Percentiles rank a stretch among this genome's conserved stretches.
phyloP scores from a whole-genome alignment of 2,888 invertebrate species.

The Druceiella hillmani region DNA sequence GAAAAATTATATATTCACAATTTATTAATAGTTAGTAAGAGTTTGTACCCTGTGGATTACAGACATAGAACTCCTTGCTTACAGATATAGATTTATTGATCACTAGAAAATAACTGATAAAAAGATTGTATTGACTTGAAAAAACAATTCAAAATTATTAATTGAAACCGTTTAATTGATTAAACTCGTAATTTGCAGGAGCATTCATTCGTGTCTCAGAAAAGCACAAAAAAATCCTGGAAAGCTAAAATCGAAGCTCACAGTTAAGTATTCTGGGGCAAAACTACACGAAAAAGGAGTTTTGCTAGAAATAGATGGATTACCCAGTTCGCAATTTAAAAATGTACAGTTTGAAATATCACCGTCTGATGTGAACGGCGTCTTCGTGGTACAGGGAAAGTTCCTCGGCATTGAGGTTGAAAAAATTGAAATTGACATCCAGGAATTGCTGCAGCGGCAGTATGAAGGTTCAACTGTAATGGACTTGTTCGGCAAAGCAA shows the following conservation, averaged over 20 bases:
- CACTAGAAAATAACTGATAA: no score
- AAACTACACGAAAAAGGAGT: constrained; percentile 68
- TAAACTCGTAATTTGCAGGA: no score
- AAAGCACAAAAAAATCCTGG: constrained; percentile 24
- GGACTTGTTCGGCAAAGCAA: constrained; percentile 74
- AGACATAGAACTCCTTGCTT: no score
- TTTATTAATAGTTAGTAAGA: no score
- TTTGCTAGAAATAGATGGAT: constrained; percentile 62
- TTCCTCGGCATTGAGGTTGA: constrained; percentile 76
- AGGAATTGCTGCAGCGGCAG: constrained; percentile 68
- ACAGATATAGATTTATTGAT: no score
- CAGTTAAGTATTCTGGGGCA: constrained; percentile 61
- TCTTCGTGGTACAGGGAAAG: constrained; percentile 65
- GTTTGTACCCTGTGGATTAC: no score
- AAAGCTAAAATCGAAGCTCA: constrained; percentile 54
- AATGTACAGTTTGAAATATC: constrained; percentile 70
- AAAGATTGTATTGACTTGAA: no score
- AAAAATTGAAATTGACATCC: constrained; percentile 63
- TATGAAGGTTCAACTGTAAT: constrained; percentile 71
- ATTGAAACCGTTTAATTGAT: no score
- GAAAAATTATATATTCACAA: no score
- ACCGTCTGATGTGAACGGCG: constrained; percentile 59
- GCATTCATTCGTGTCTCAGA: constrained; percentile 48
- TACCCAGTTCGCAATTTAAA: constrained; percentile 63
- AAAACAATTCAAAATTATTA: no score